phyloP scores from a whole-genome alignment of 2,797 vertebrate genomes.

The Pteropus rufus region DNA sequence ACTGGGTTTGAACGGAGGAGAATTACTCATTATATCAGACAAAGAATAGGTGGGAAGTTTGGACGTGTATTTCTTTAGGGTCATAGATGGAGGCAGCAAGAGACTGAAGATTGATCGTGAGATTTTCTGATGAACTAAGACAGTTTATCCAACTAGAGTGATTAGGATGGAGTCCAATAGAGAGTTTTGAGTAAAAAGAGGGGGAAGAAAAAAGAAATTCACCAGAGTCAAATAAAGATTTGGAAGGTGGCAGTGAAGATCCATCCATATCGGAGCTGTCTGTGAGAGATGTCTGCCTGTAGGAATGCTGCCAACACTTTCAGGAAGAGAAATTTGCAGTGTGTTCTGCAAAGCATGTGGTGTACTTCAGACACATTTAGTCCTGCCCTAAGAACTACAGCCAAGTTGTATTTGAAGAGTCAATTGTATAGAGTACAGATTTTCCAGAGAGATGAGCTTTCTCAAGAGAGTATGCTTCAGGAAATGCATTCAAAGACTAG shows the following conservation, averaged over 20 bases:
- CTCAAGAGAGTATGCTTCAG: not conserved
- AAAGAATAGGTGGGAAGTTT: not conserved
- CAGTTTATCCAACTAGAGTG: not conserved
- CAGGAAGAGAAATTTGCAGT: not conserved
- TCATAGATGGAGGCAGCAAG: not conserved
- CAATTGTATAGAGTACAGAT: not conserved
- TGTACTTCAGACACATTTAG: not conserved
- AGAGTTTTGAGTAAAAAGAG: not conserved
- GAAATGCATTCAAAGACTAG: not conserved
- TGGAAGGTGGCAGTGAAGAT: not conserved
- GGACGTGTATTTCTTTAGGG: not conserved
- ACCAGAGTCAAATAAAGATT: not conserved
- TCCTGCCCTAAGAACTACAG: not conserved
- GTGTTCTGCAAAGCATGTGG: not conserved
- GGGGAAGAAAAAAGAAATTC: not conserved
- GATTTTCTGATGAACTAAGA: not conserved
- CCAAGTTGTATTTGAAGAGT: not conserved
- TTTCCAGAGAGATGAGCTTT: slow-evolving; percentile 7
- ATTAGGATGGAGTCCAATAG: not conserved
- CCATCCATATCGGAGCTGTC: not conserved
- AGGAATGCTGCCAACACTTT: not conserved
- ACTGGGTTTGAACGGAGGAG: not conserved
- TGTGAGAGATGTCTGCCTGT: not conserved
- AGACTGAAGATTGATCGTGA: not conserved
- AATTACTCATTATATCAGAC: not conserved